phyloP scores from a whole-genome alignment of 2,797 vertebrate species.

The Catostomus latipinnis region DNA sequence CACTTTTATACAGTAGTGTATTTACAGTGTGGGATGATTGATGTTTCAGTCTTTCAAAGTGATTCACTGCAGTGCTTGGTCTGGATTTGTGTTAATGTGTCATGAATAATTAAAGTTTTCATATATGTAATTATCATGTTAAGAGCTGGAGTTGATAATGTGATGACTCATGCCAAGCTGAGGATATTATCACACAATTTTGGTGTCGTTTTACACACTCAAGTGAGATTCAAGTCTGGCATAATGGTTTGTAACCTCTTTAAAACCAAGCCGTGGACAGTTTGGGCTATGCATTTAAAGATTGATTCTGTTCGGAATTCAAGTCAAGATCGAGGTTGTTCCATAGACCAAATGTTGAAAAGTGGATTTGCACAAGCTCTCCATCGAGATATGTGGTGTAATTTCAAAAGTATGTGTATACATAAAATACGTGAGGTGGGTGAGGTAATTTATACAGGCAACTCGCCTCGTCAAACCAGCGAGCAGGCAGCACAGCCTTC shows the following conservation, averaged over 20 bases:
- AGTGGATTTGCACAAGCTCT: not conserved
- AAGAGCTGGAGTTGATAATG: constrained; percentile 9
- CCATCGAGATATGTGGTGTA: not conserved
- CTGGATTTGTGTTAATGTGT: constrained; percentile 11
- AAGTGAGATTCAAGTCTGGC: constrained; percentile 14
- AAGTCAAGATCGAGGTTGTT: constrained; percentile 4
- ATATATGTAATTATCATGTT: constrained; percentile 18
- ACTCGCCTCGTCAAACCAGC: too few relatives aligned
- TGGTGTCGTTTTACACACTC: constrained; percentile 9
- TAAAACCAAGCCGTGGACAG: constrained; percentile 25
- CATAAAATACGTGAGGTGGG: not conserved
- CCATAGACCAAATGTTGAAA: constrained; percentile 29
- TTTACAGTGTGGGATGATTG: not conserved
- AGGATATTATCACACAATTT: not conserved
- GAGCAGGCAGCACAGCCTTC: too few relatives aligned
- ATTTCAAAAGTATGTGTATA: constrained; percentile 9
- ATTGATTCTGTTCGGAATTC: constrained; percentile 23
- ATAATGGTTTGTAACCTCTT: constrained; percentile 25
- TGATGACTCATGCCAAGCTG: not conserved
- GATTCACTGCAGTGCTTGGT: not conserved
- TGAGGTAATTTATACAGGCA: too few relatives aligned
- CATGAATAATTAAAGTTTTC: constrained; percentile 22
- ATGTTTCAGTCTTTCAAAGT: not conserved
- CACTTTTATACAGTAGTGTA: not conserved
- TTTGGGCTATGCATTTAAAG: not conserved